Evolutionary conservation across 2,797 vertebrate species (phyloP), one percentile per base, ranked within the genome.

Genomic region (Gobio occitaniae): DNA sequence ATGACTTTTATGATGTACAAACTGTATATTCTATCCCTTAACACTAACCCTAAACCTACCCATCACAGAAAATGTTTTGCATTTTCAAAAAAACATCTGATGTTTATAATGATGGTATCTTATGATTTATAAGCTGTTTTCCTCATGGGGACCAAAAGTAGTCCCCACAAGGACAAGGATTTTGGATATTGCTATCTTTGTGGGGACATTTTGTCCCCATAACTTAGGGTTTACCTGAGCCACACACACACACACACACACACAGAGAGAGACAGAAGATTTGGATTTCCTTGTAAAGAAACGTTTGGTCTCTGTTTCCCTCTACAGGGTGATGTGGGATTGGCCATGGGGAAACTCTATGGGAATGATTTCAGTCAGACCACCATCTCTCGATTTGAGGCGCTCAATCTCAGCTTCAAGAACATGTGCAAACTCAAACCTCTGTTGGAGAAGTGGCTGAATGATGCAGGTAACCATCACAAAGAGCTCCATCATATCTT

Each of bases 361-460:
- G 97, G 97, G 69, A 98, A 98, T 2, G 97, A 98, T 93, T 98
- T 98, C 93, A 98, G 97, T 90, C 97, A 98, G 92, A 98, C 97
- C 44, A 98, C 97, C 87, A 98, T 98, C 92, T 98, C 97, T 32
- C 97, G 97, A 91, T 98, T 97, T 1, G 97, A 98, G 91, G 97
- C 97, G 25, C 97, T 98, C 86, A 98, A 98, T 90, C 94, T 98
- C 91, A 98, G 97, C 95, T 98, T 98, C 91, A 98, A 98, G 93
- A 98, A 98, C 93, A 98, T 98, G 97, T 98, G 97, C 94, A 98
- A 98, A 90, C 96, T 98, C 82, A 97, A 97, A 91, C 97, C 97
- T 5, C 95, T 98, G 88, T 93, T 98, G 90, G 97, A 98, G 93
- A 98, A 97, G 90, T 98, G 97, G 97, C 97, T 98, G 84, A 97